phyloP scores from a whole-genome alignment of 2,113 vertebrate genomes.

The Laterallus jamaicensis region DNA sequence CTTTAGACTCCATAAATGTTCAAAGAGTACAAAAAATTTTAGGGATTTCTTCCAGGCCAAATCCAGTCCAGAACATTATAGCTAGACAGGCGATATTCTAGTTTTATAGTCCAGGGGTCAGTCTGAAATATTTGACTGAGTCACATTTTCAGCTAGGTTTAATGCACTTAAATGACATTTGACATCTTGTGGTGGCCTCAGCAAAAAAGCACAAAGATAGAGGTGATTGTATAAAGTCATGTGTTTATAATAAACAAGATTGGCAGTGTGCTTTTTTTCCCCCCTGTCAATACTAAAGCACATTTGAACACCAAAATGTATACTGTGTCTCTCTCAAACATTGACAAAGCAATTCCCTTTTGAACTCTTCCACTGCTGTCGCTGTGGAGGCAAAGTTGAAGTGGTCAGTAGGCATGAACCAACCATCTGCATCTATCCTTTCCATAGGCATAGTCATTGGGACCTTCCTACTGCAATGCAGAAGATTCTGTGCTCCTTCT shows the following conservation, averaged over 20 bases:
- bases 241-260: neutral
- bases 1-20: neutral
- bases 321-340: neutral
- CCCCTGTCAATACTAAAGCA: fast-evolving
- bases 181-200: neutral
- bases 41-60: neutral
- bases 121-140: neutral
- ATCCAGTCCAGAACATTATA: neutral
- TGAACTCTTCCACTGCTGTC: neutral
- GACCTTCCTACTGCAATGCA: neutral
- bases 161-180: neutral
- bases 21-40: neutral
- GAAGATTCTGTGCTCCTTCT: neutral
- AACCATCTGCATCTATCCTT: neutral
- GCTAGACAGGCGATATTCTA: neutral
- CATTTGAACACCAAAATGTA: neutral
- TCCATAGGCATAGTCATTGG: neutral
- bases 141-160: neutral
- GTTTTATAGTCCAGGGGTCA: neutral
- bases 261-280: neutral
- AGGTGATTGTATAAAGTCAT: neutral
- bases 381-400: neutral
- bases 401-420: neutral
- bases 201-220: neutral
- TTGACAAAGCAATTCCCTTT: neutral